A percentile compares a stretch with the other conserved stretches of the same genome.
Evolutionary conservation across 2,888 invertebrate genomes (phyloP).

Genomic region (Callosobruchus maculatus): DNA sequence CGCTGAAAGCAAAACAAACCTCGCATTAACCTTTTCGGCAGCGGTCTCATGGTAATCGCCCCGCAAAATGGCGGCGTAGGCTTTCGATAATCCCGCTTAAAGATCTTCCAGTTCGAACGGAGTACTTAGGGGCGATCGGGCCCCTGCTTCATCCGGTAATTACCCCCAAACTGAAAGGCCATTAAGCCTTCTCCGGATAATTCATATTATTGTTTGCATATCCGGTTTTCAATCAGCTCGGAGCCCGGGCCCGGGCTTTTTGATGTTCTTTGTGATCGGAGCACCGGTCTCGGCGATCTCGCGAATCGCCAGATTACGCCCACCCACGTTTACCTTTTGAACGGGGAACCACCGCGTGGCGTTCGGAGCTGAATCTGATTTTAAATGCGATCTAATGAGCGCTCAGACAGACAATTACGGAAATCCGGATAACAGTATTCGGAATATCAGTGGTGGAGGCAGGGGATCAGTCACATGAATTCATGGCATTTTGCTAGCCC

Average conservation of each 20-base stretch:
- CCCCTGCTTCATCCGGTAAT: not conserved
- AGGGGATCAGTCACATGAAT: no score
- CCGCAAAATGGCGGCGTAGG: not conserved
- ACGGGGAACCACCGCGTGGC: not conserved
- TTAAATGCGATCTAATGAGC: not conserved
- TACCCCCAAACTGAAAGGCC: not conserved
- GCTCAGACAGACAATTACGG: not conserved
- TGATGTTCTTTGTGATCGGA: not conserved
- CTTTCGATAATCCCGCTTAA: not conserved
- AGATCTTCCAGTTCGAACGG: not conserved
- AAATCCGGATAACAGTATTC: not conserved
- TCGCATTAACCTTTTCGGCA: not conserved
- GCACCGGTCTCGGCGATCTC: not conserved
- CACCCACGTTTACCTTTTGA: constrained; percentile 21
- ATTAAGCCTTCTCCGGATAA: not conserved
- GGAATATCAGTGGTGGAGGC: not conserved
- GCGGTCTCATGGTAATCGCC: not conserved
- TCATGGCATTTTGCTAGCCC: no score
- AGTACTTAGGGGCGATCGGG: not conserved
- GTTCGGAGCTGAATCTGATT: not conserved
- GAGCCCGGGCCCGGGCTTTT: not conserved
- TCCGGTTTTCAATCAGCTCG: not conserved
- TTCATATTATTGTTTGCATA: not conserved
- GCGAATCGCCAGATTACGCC: constrained; percentile 21
- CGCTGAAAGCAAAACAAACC: not conserved